Percentiles rank a stretch among this genome's conserved stretches.
Conservation (phyloP, 1,140 invertebrate genomes). For the Mycetomoellerius zeteki region DNA sequence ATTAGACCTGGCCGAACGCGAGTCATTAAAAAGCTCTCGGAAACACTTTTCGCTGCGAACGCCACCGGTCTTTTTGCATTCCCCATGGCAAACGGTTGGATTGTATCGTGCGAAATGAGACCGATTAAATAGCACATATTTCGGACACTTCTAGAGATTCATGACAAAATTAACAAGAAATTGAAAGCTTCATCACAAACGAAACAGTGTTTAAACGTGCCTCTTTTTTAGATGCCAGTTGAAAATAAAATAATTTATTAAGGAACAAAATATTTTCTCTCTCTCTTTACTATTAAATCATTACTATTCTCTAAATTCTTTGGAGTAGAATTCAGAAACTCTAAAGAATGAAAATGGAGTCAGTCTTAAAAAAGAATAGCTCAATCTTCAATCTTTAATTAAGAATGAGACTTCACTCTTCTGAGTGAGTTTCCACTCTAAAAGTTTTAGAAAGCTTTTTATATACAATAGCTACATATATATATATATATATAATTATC, state of each 20-base stretch:
- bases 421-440: no score
- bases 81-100: slow-evolving; percentile 6
- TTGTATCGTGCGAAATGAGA: neutral
- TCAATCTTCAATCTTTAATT: no score
- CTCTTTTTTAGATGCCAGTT: neutral
- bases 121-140: slow-evolving; percentile 23
- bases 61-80: slow-evolving; percentile 25
- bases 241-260: neutral
- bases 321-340: no score
- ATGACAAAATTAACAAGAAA: neutral
- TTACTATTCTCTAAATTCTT: neutral
- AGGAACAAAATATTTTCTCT: neutral
- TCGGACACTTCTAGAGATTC: neutral
- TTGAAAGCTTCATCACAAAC: neutral
- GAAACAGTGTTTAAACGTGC: neutral
- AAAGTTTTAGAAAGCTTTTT: neutral
- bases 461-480: neutral
- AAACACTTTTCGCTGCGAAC: slow-evolving; percentile 75
- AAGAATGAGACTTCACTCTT: no score
- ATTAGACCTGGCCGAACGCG: slow-evolving; percentile 76
- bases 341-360: no score
- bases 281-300: neutral
- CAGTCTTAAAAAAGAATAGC: no score
- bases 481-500: neutral
- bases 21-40: slow-evolving; percentile 79